Evolutionary conservation across 2,888 invertebrate species (phyloP).

Genomic region (Schizotus pectinicornis): DNA sequence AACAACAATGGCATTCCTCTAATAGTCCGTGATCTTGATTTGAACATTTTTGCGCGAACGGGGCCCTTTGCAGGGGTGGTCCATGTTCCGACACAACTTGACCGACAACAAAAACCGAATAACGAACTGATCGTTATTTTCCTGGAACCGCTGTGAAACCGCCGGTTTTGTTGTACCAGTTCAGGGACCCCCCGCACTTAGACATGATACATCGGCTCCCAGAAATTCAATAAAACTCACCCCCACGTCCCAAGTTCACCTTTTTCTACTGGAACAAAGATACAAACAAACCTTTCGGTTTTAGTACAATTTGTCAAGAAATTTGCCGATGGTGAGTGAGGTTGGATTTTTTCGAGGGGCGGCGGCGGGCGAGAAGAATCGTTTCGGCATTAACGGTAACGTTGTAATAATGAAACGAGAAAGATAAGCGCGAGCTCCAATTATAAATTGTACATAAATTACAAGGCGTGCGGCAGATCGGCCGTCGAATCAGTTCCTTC

Average conservation of each 20-base stretch:
- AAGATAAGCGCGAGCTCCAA: slow-evolving; percentile 22
- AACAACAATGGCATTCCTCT: too few relatives aligned
- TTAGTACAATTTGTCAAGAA: too few relatives aligned
- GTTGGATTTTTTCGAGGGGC: neutral
- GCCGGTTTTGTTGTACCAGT: slow-evolving; percentile 25
- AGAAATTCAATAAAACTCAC: too few relatives aligned
- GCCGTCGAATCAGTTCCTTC: slow-evolving; percentile 14
- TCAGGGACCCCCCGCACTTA: slow-evolving; percentile 23
- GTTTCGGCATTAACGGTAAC: slow-evolving; percentile 13
- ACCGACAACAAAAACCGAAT: slow-evolving; percentile 21
- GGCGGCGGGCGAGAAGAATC: neutral
- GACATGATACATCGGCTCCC: slow-evolving; percentile 11
- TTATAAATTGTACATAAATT: slow-evolving; percentile 28
- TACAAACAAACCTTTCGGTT: too few relatives aligned
- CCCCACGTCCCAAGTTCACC: too few relatives aligned
- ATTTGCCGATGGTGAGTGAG: neutral
- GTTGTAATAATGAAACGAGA: slow-evolving; percentile 13
- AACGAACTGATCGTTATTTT: slow-evolving; percentile 30
- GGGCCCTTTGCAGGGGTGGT: too few relatives aligned
- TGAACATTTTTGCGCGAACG: too few relatives aligned
- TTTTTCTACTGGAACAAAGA: too few relatives aligned
- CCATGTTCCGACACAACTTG: slow-evolving; percentile 5
- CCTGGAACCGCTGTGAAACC: slow-evolving; percentile 28
- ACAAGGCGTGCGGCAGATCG: slow-evolving; percentile 14
- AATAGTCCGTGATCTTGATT: too few relatives aligned